Conservation (phyloP, 2,888 invertebrate genomes). For the Stenodera caucasica region DNA sequence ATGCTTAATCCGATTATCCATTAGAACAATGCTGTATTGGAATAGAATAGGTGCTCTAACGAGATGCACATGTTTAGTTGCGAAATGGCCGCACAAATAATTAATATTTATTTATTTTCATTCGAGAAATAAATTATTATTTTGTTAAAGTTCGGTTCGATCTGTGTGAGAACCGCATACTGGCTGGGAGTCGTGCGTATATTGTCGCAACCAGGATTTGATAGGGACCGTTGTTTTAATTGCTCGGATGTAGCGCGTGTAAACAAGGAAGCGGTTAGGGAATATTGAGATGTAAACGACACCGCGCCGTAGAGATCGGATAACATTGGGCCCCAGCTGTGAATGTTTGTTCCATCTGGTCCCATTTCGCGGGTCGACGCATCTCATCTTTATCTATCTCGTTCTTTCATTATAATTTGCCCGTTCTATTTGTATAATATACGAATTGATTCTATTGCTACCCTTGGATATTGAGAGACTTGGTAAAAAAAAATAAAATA, state of each 20-base stretch:
- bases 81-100: slow-evolving; percentile 6
- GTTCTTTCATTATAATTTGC: slow-evolving; percentile 21
- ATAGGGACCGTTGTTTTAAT: slow-evolving; percentile 46
- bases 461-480: too few species aligned
- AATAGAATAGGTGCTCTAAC: slow-evolving; percentile 5
- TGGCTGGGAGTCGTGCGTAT: slow-evolving; percentile 23
- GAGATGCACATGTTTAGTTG: slow-evolving; percentile 5
- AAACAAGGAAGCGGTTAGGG: slow-evolving; percentile 49
- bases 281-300: slow-evolving; percentile 53
- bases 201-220: slow-evolving; percentile 28
- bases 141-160: too few species aligned
- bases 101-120: neutral
- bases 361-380: slow-evolving; percentile 52
- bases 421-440: slow-evolving; percentile 13
- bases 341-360: slow-evolving; percentile 55
- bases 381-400: slow-evolving; percentile 36
- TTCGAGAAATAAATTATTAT: too few species aligned
- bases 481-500: neutral
- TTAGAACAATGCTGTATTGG: slow-evolving; percentile 3
- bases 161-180: neutral
- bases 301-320: slow-evolving; percentile 38
- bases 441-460: too few species aligned
- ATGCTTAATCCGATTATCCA: slow-evolving; percentile 8
- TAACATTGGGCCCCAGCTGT: slow-evolving; percentile 44
- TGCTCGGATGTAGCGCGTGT: slow-evolving; percentile 48